Percentiles rank a stretch among this genome's conserved stretches.
Evolutionary conservation across 2,797 vertebrate genomes (phyloP).

Genomic region (Acrossocheilus wenchowensis): DNA sequence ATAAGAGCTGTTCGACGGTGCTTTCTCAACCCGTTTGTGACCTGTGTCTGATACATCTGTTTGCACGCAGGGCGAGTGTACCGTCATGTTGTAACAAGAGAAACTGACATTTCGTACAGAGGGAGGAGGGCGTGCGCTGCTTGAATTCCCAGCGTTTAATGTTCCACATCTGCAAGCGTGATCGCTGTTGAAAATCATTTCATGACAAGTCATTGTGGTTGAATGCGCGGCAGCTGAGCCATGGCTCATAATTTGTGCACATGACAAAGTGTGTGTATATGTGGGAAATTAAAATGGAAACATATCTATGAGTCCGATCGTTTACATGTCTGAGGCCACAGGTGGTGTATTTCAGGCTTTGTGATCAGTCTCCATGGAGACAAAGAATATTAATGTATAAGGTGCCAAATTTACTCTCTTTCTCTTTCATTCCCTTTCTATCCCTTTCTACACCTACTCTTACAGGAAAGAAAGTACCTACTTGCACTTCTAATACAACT

Average conservation of each 20-base stretch:
- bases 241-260: slow-evolving; percentile 8
- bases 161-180: slow-evolving; percentile 32
- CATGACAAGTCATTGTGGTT: slow-evolving; percentile 40
- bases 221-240: neutral
- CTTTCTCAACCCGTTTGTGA: slow-evolving; percentile 26
- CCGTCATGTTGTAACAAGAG: slow-evolving; percentile 33
- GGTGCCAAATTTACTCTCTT: slow-evolving; percentile 14
- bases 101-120: slow-evolving; percentile 26
- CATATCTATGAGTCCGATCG: neutral
- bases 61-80: slow-evolving; percentile 18
- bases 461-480: neutral
- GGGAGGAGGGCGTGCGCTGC: neutral
- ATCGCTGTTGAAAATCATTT: slow-evolving; percentile 33
- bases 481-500: neutral
- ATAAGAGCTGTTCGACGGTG: neutral
- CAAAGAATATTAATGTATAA: slow-evolving; percentile 32
- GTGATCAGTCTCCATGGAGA: slow-evolving; percentile 37
- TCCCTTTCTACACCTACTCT: neutral
- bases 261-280: slow-evolving; percentile 19
- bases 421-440: neutral
- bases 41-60: slow-evolving; percentile 39
- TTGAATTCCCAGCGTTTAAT: slow-evolving; percentile 39
- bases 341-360: slow-evolving; percentile 35
- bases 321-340: slow-evolving; percentile 39
- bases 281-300: slow-evolving; percentile 37